Percentiles rank a stretch among this genome's conserved stretches.
phyloP scores from a whole-genome alignment of 2,888 invertebrate genomes.

The Bellardia bayeri region DNA sequence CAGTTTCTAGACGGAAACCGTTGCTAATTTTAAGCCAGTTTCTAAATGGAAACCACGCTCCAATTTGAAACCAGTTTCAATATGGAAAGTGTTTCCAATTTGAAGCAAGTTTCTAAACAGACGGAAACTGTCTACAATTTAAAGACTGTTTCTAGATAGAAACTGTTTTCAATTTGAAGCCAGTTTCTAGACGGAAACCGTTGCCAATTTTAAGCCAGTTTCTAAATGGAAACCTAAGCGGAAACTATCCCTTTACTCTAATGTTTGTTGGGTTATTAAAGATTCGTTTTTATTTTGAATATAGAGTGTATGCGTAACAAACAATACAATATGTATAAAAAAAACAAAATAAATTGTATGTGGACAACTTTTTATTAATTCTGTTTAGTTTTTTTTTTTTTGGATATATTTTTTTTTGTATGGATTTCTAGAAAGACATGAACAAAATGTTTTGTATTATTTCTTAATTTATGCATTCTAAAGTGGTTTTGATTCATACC shows the following conservation, averaged over 20 bases:
- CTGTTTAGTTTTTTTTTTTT: not conserved
- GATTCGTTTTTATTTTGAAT: not conserved
- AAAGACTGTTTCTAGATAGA: no score
- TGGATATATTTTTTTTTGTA: not conserved
- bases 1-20: no score
- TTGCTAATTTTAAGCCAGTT: no score
- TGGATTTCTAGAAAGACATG: conserved; percentile 23
- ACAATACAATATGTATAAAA: conserved; percentile 17
- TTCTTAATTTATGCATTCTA: conserved; percentile 56
- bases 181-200: no score
- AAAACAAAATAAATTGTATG: not conserved
- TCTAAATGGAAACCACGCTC: no score
- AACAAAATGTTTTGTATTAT: conserved; percentile 37
- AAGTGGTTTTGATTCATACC: conserved; percentile 42
- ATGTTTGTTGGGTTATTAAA: conserved; percentile 27
- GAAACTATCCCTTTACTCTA: not conserved
- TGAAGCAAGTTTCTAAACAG: no score
- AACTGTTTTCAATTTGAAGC: no score
- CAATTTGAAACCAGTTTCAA: no score
- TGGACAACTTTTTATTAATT: conserved; percentile 39
- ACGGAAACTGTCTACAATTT: no score
- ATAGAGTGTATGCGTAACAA: conserved; percentile 5
- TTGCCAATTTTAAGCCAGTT: no score
- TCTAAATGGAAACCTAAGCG: no score
- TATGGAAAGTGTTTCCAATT: no score